Base-by-base conservation (phyloP, 1,140 invertebrate genomes). In the Caerostris darwini region DNA sequence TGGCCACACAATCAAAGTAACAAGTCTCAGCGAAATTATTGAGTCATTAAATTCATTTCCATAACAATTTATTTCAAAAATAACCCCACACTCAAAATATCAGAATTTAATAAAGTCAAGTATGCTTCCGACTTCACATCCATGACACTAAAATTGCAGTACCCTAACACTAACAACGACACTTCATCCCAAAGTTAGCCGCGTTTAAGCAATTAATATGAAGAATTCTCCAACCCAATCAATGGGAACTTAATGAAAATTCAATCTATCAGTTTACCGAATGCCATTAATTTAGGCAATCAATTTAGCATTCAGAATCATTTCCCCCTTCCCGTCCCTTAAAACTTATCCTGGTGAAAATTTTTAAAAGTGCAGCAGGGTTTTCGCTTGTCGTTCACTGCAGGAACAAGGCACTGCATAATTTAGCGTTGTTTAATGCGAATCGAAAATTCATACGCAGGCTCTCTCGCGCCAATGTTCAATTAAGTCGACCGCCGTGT, bases 381-480 rank as follows among this genome's bases (percentile, higher is more conserved):
- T 34, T 53, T 7, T 34, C 57, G 69, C 67, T 3, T 54, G 69
- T 81, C 64, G 61, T 56, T 89, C 64, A 89, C 17, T 19, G 7
- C 87, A 53, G 67, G 54, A 90, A 90, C 87, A 90, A 71, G 12
- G 67, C 89, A 14, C 54, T 69, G 89, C 89, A 90, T 90, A 90
- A 90, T 90, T 90, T 81, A 90, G 53, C 69, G 89, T 59, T 81
- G 89, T 81, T 90, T 90, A 90, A 90, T 90, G 89, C 69, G 71
- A 64, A n/a, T 71, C 34, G 85, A 87, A 89, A 89, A 64, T 89
- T 89, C 87, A 89, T 89, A 89, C 87, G 53, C 87, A 53, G 50
- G 12, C 71, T 5, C 57, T 7, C 87, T 7, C 87, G 69, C 89
- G 57, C 69, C 53, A 90, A 90, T 81, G 69, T 90, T 90, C 89